Percentiles rank a stretch among this genome's conserved stretches.
Evolutionary conservation across 2,113 vertebrate species (phyloP).

Genomic region (Aptenodytes patagonicus): DNA sequence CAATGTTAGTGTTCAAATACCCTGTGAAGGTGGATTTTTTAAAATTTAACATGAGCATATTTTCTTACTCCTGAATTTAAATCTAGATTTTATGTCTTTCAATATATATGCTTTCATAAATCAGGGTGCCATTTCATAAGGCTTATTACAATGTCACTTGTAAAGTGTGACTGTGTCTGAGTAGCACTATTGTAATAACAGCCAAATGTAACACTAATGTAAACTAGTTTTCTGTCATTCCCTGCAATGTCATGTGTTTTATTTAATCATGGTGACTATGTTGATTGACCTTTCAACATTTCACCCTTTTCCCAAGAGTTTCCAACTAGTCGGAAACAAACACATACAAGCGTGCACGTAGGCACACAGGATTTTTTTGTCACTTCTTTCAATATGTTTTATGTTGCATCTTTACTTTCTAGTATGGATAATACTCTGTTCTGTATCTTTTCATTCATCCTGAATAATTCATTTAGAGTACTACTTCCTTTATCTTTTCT

Average conservation of each 20-base stretch:
- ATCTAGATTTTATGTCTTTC: background rate
- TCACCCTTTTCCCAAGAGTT: background rate
- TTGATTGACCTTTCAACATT: background rate
- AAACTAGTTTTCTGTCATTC: background rate
- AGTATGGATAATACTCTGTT: background rate
- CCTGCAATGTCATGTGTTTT: background rate
- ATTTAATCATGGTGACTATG: background rate
- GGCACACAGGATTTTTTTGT: background rate
- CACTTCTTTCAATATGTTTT: background rate
- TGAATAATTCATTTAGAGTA: background rate
- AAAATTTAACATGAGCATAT: background rate
- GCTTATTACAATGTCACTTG: background rate
- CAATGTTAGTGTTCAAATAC: background rate
- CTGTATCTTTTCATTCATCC: background rate
- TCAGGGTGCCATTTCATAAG: background rate
- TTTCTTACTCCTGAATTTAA: background rate
- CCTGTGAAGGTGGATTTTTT: background rate
- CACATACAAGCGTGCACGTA: accelerated
- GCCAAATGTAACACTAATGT: background rate
- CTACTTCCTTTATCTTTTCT: background rate
- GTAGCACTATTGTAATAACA: background rate
- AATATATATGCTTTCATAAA: background rate
- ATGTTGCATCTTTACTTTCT: background rate
- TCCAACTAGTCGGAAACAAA: background rate
- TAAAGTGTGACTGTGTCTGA: background rate